phyloP scores from a whole-genome alignment of 2,113 vertebrate genomes.

The Rynchops niger region DNA sequence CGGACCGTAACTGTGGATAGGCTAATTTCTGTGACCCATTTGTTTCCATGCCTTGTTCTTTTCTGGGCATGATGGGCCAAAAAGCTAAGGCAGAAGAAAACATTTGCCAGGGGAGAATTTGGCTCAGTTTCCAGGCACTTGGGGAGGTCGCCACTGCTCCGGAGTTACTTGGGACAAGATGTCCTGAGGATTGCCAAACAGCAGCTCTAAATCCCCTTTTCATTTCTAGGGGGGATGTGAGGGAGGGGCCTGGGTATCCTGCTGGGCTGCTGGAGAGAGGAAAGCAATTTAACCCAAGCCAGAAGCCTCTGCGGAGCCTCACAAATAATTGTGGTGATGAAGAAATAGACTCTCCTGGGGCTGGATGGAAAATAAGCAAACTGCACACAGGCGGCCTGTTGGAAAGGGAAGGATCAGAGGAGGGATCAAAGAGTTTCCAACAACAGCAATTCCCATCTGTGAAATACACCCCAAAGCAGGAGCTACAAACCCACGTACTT shows the following conservation, averaged over 20 bases:
- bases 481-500: background rate
- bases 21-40: background rate
- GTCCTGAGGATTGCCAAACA: background rate
- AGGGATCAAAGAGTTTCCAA: background rate
- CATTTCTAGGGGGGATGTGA: background rate
- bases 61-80: background rate
- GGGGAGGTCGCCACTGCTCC: background rate
- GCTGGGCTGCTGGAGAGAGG: background rate
- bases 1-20: accelerated
- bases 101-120: background rate
- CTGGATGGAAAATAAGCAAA: constrained; percentile 3
- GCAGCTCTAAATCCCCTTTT: background rate
- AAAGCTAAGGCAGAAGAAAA: background rate
- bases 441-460: background rate
- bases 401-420: background rate
- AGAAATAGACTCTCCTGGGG: background rate
- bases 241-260: background rate
- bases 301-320: background rate
- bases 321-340: constrained; percentile 7
- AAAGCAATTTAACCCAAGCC: background rate
- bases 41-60: background rate
- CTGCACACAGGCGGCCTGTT: background rate
- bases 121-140: background rate
- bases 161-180: background rate
- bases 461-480: background rate